Evolutionary conservation across 2,797 vertebrate species (phyloP).

Genomic region (Diplodus sargus): DNA sequence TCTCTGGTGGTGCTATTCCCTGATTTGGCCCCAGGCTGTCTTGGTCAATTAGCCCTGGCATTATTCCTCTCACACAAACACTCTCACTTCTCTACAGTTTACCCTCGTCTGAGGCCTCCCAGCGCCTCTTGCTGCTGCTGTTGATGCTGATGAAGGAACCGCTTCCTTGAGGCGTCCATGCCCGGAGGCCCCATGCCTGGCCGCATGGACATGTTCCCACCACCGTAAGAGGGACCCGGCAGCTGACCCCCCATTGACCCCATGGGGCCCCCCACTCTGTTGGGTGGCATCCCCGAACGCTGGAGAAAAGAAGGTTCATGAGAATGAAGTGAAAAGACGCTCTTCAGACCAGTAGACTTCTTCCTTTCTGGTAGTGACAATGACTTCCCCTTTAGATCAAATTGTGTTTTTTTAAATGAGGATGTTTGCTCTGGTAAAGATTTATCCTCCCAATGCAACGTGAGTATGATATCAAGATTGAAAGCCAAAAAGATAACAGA

Average conservation of each 20-base stretch:
- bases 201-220: slow-evolving; percentile 88
- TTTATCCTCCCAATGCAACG: not conserved
- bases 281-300: slow-evolving; percentile 90
- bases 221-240: slow-evolving; percentile 89
- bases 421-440: not conserved
- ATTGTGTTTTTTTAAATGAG: not conserved
- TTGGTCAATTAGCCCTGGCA: slow-evolving; percentile 9
- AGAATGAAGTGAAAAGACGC: not conserved
- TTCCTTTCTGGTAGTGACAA: not conserved
- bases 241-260: slow-evolving; percentile 90
- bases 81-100: slow-evolving; percentile 63
- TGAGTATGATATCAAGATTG: not conserved
- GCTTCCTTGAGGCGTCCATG: slow-evolving; percentile 94
- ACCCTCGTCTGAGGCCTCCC: slow-evolving; percentile 91
- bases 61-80: slow-evolving; percentile 29
- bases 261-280: slow-evolving; percentile 87
- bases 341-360: not conserved
- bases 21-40: not conserved
- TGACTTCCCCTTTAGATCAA: not conserved
- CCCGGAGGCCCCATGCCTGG: slow-evolving; percentile 90
- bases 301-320: slow-evolving; percentile 61
- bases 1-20: not conserved
- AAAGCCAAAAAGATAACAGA: not conserved
- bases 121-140: slow-evolving; percentile 89
- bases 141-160: slow-evolving; percentile 90